Base-by-base conservation (phyloP, 2,113 vertebrate genomes). In the Coptodon bakossiorum region DNA sequence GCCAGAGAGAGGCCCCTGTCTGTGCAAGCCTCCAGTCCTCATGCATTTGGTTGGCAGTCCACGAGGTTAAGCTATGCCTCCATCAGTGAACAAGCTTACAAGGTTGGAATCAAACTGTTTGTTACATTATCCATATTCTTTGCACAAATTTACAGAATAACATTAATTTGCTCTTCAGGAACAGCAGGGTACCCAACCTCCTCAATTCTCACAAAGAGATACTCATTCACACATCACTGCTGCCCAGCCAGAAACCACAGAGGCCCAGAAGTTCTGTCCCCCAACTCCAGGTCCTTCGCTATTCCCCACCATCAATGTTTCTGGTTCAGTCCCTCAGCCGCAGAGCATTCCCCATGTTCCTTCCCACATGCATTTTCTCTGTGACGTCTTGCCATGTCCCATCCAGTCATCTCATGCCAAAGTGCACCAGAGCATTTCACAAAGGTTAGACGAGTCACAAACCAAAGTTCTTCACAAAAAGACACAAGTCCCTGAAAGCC, bases 301-400 rank as follows among this genome's bases (percentile, higher is more conserved):
- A 9, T 52, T 84, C 29, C 81, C 91, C 59, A n/a, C 87, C 14
- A 68, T 61, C 19, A 93, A 86, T 52, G 73, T 88, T 38, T 92
- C 94, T 81, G 91, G 90, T 12, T 71, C 86, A 6, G 82, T 87
- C 59, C 88, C 89, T 83, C 91, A 89, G 9, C 88, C 82, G 3
- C 90, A 87, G 31, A 6, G 91, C 48, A 16, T 91, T 66, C 9
- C 82, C 24, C 84, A 81, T 29, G 88, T 96, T 27, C 93, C 94
- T 31, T 86, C 95, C 8, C 95, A 93, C 50, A 92, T 93, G 90
- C 95, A 96, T 84, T 92, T 94, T 11, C 94, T 95, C 61, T 95
- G 92, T 31, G 95, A 96, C 43, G 68, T 96, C 76, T 91, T 95
- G 38, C 94, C 95, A 6, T 95, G 93, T 84, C 86, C 92, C 12